These are phyloP conservation scores for Elgaria multicarinata DNA, from an alignment of 2,113 vertebrate species.

Conservation along the genomic window DNA sequence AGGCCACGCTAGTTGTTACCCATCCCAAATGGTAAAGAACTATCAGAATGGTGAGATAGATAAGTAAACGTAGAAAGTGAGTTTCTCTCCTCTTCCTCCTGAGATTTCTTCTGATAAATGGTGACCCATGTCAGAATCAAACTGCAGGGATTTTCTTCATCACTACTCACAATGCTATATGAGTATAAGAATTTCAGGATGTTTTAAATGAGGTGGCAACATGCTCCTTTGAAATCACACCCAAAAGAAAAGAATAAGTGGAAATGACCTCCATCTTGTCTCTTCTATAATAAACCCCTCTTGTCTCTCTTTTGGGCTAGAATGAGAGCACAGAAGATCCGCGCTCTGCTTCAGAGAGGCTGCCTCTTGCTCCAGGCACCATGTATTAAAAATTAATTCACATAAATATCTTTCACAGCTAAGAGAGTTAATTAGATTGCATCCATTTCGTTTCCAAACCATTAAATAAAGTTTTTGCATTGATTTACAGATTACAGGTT, in stretches of 20 bases:
- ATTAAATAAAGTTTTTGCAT: constrained; percentile 64
- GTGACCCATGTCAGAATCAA: no score
- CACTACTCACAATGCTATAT: neutral
- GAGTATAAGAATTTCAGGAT: neutral
- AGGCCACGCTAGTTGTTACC: no score
- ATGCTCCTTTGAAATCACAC: neutral
- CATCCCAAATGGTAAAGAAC: no score
- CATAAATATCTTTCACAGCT: constrained; percentile 65
- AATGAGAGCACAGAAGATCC: neutral
- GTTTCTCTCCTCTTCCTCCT: neutral
- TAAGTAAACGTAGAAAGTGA: neutral
- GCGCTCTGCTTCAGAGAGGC: neutral
- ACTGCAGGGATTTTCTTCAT: no score
- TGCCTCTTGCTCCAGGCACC: constrained; percentile 32
- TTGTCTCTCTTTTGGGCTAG: neutral
- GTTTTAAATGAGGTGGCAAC: neutral
- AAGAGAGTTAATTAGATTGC: constrained; percentile 63
- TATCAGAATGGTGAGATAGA: no score
- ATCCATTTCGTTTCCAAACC: constrained; percentile 59
- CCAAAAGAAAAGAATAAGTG: neutral
- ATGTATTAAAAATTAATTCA: constrained; percentile 60
- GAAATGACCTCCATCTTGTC: neutral
- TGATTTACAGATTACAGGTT: constrained; percentile 65
- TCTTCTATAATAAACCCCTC: accelerated
- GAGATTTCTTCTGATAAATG: no score